Conservation (phyloP, 2,113 vertebrate genomes). For the Pteronura brasiliensis region DNA sequence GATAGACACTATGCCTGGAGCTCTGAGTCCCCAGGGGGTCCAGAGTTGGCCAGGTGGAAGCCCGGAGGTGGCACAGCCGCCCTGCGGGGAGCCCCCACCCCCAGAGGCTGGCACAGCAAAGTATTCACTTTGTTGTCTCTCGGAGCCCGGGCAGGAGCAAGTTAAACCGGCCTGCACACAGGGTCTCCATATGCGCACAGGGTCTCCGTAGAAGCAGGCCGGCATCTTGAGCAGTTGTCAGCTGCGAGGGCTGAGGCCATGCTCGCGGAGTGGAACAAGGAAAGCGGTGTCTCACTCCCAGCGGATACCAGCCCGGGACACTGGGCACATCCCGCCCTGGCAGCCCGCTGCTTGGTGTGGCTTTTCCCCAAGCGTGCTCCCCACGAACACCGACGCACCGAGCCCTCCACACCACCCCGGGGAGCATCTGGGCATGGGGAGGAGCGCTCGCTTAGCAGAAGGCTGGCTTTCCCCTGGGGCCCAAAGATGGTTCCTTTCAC, state of each 20-base stretch:
- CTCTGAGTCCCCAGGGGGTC: no score
- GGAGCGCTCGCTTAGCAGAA: accelerated
- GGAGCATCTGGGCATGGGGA: neutral
- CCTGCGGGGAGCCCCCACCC: neutral
- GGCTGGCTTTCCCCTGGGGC: neutral
- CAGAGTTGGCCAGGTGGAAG: neutral
- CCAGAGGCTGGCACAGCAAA: no score
- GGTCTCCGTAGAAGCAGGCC: neutral
- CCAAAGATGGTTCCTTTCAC: neutral
- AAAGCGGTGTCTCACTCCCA: neutral
- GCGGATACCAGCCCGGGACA: neutral
- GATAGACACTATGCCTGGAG: neutral
- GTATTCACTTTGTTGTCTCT: neutral
- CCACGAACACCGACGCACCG: accelerated
- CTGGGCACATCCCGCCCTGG: neutral
- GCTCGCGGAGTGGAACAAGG: accelerated
- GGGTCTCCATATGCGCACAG: neutral
- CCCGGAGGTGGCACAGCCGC: neutral
- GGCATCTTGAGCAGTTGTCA: neutral
- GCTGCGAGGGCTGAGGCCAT: neutral
- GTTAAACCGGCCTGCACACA: neutral
- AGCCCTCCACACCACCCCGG: accelerated
- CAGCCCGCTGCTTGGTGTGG: neutral
- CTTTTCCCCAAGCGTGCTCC: neutral
- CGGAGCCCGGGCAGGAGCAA: neutral